Evolutionary conservation across 2,888 invertebrate genomes (phyloP).

Genomic region (Drosophila seclusa): DNA sequence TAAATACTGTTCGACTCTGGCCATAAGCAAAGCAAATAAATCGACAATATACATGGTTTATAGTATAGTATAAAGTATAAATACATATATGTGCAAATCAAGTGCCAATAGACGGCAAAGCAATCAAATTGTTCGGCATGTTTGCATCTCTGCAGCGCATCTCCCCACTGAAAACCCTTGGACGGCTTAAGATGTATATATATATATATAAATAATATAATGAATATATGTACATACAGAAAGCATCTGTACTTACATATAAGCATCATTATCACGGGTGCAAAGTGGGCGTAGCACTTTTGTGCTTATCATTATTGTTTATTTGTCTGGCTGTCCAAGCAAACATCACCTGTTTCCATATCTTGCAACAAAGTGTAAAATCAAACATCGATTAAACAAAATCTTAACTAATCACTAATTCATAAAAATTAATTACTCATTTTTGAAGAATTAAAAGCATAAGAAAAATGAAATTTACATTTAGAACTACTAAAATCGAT

Average conservation of each 20-base stretch:
- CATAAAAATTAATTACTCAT: neutral
- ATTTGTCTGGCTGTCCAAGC: constrained; percentile 12
- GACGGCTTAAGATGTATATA: constrained; percentile 34
- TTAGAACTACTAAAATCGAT: neutral
- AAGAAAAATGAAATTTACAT: neutral
- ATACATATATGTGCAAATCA: neutral
- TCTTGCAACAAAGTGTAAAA: neutral
- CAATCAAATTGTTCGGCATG: constrained; percentile 38
- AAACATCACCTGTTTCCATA: constrained; percentile 39
- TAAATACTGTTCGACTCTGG: constrained; percentile 3
- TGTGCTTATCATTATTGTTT: constrained; percentile 6
- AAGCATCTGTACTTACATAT: neutral
- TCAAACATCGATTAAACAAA: neutral
- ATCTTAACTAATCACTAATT: neutral
- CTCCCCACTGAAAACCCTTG: constrained; percentile 45
- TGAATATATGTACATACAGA: neutral
- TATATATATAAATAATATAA: constrained; percentile 1
- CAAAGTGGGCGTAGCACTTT: constrained; percentile 22
- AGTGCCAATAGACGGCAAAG: constrained; percentile 4
- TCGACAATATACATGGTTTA: neutral
- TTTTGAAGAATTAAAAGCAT: neutral
- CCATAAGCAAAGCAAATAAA: neutral
- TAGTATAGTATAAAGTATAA: neutral
- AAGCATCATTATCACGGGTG: constrained; percentile 5
- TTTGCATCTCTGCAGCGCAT: constrained; percentile 34